Evolutionary conservation across 2,113 vertebrate species (phyloP), one percentile per base, ranked within the genome.

Genomic region (Deroptyus accipitrinus): DNA sequence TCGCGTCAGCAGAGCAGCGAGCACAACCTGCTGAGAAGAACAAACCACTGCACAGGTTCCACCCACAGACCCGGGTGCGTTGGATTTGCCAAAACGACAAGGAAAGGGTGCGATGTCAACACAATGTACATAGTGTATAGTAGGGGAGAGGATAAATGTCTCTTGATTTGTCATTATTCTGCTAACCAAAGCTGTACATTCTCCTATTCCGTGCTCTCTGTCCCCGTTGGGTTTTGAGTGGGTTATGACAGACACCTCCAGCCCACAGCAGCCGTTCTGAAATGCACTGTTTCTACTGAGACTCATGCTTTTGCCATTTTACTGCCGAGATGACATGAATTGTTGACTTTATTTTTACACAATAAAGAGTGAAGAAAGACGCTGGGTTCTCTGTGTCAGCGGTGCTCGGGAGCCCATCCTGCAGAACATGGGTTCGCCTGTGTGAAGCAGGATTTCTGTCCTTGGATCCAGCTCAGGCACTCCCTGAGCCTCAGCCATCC

Each of bases 321-420:
- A 97, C 94, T 97, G 98, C 98, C 80, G 95, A 97, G 97, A 98
- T 86, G 76, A 98, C 98, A 98, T 98, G 98, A 97, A 98, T 97
- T 97, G 98, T 98, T 97, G 96, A 98, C 97, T 98, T 98, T 98
- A 98, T 98, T 98, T 98, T 98, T 98, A 98, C 98, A 98, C 98
- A 98, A 98, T 98, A 98, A 98, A 98, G 96, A 98, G 97, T 95
- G 97, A 98, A 97, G 98, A 98, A 98, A 98, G 97, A 97, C 91
- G 55, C 10, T 0, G 14, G 64, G 3, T 48, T 94, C 91, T 59
- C 81, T 54, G 0, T 33, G 57, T 73, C 84, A 7, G 73, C 70
- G 35, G 5, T 0, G 41, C 80, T 27, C 7, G 4, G 88, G 41
- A 72, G 61, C 42, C 6, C 5, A 5, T 17, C 25, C 41, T 42